phyloP scores from a whole-genome alignment of 2,797 vertebrate species.

The Rhyacichthys aspro region DNA sequence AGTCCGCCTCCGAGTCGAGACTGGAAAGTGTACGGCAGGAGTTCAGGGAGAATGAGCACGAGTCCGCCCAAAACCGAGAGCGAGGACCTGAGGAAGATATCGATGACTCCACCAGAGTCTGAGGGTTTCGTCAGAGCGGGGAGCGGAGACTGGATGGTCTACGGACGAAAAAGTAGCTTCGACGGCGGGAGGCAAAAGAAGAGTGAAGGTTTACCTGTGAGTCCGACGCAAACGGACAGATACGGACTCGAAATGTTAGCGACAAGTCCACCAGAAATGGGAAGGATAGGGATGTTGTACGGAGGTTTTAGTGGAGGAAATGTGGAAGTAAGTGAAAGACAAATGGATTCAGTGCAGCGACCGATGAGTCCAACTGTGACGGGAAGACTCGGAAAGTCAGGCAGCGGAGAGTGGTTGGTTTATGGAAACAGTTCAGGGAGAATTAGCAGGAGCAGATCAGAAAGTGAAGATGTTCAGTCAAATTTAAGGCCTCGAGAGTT shows the following conservation, averaged over 20 bases:
- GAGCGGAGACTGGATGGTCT: too few relatives aligned
- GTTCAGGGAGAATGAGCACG: neutral
- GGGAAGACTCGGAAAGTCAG: neutral
- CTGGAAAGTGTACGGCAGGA: neutral
- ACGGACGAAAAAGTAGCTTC: too few relatives aligned
- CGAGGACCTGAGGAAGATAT: neutral
- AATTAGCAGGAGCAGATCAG: neutral
- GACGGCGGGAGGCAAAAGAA: too few relatives aligned
- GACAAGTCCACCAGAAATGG: too few relatives aligned
- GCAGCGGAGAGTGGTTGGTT: conserved; percentile 4
- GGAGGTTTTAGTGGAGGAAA: too few relatives aligned
- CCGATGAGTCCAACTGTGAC: neutral
- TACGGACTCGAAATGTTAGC: too few relatives aligned
- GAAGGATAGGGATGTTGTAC: too few relatives aligned
- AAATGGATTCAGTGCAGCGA: neutral
- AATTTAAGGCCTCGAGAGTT: too few relatives aligned
- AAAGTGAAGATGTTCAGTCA: too few relatives aligned
- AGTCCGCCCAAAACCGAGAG: neutral
- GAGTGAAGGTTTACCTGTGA: too few relatives aligned
- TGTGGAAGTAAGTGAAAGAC: neutral
- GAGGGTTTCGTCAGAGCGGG: too few relatives aligned
- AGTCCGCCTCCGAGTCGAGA: neutral
- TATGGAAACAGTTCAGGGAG: neutral
- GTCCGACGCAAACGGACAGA: too few relatives aligned
- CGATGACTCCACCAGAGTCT: neutral